Percentiles rank a stretch among this genome's conserved stretches.
Conservation (phyloP, 1,140 invertebrate genomes). For the Colletes latitarsis region DNA sequence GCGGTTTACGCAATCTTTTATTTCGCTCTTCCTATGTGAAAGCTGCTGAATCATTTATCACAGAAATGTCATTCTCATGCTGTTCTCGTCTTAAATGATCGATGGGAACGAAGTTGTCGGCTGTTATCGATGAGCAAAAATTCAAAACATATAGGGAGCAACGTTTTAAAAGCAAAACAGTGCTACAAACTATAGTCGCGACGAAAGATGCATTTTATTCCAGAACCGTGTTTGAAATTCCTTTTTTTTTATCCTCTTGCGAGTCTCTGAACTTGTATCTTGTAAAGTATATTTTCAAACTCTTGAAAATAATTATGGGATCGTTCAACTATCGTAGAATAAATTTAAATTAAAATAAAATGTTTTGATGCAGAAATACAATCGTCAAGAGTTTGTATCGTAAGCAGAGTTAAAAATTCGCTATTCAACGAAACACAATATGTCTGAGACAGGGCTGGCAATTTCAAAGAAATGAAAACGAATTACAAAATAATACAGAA, state of each 20-base stretch:
- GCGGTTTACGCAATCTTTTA: background rate
- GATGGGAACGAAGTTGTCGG: slow-evolving; percentile 5
- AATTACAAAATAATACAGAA: background rate
- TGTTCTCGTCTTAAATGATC: slow-evolving; percentile 19
- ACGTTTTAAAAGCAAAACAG: background rate
- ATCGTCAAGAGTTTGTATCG: too few species aligned
- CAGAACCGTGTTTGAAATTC: too few species aligned
- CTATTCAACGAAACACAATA: background rate
- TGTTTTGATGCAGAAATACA: too few species aligned
- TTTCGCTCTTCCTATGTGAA: background rate
- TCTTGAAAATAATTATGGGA: too few species aligned
- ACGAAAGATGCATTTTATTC: too few species aligned
- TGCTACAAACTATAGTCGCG: background rate
- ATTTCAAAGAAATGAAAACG: background rate
- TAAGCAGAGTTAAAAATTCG: background rate
- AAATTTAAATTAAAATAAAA: too few species aligned
- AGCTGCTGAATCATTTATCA: slow-evolving; percentile 17
- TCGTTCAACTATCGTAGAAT: too few species aligned
- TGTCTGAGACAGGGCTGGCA: background rate
- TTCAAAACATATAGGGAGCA: background rate
- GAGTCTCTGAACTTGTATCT: too few species aligned
- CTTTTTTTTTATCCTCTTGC: too few species aligned
- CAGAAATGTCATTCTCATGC: background rate
- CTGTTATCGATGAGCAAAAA: background rate
- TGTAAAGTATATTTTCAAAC: too few species aligned